phyloP scores from a whole-genome alignment of 2,888 invertebrate species.

The Lysandra coridon region DNA sequence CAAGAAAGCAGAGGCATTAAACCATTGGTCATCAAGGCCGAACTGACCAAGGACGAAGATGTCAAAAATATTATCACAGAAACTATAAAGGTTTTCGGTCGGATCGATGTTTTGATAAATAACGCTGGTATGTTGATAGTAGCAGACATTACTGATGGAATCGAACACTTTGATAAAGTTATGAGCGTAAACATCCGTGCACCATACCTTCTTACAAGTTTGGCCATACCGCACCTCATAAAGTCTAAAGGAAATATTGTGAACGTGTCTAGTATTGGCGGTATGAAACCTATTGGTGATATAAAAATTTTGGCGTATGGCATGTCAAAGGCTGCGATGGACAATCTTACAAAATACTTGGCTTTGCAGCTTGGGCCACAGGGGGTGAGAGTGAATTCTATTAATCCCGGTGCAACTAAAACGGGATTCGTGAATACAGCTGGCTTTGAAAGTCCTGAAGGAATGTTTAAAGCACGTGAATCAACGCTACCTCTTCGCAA shows the following conservation, averaged over 20 bases:
- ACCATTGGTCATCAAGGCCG: slow-evolving; percentile 82
- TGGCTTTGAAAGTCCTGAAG: slow-evolving; percentile 85
- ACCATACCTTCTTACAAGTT: slow-evolving; percentile 87
- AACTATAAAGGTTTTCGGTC: slow-evolving; percentile 84
- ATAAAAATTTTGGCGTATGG: slow-evolving; percentile 92
- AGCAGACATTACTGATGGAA: slow-evolving; percentile 89
- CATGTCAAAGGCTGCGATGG: slow-evolving; percentile 95
- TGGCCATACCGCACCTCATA: slow-evolving; percentile 90
- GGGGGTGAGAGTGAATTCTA: slow-evolving; percentile 91
- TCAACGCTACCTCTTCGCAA: slow-evolving; percentile 93
- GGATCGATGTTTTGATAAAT: slow-evolving; percentile 89
- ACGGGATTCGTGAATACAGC: slow-evolving; percentile 83
- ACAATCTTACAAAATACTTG: slow-evolving; percentile 94
- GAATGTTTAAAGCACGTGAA: slow-evolving; percentile 66
- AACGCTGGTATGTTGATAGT: slow-evolving; percentile 90
- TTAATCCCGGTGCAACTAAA: slow-evolving; percentile 94
- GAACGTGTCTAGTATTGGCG: slow-evolving; percentile 96
- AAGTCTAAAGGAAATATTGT: slow-evolving; percentile 91
- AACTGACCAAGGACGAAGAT: slow-evolving; percentile 84
- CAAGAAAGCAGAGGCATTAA: slow-evolving; percentile 61
- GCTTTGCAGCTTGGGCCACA: slow-evolving; percentile 90
- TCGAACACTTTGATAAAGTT: slow-evolving; percentile 90
- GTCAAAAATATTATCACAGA: slow-evolving; percentile 82
- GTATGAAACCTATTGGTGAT: slow-evolving; percentile 78
- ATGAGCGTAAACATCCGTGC: slow-evolving; percentile 93